Conservation (phyloP, 2,797 vertebrate genomes). For the Myripristis murdjan region DNA sequence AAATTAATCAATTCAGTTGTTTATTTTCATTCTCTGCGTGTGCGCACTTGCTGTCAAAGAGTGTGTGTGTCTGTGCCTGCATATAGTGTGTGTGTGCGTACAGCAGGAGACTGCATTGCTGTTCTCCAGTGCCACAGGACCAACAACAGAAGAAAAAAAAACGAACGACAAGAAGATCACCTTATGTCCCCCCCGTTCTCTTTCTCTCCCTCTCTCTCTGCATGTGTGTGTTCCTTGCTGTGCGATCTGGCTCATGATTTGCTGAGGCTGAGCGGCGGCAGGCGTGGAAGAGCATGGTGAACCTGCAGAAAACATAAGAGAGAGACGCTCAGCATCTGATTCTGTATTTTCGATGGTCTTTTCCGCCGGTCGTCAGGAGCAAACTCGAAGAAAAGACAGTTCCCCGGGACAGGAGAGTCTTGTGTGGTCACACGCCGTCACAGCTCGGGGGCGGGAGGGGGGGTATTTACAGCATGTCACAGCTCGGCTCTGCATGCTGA, state of each 20-base stretch:
- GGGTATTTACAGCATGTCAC: slow-evolving; percentile 31
- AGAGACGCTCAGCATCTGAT: slow-evolving; percentile 43
- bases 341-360: slow-evolving; percentile 46
- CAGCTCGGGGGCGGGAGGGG: neutral
- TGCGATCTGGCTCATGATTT: slow-evolving; percentile 20
- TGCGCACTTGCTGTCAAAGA: slow-evolving; percentile 68
- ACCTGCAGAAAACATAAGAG: slow-evolving; percentile 34
- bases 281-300: slow-evolving; percentile 35
- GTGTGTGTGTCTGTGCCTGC: slow-evolving; percentile 41
- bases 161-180: slow-evolving; percentile 53
- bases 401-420: slow-evolving; percentile 14
- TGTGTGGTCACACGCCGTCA: neutral
- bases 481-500: slow-evolving; percentile 8
- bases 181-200: slow-evolving; percentile 46
- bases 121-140: slow-evolving; percentile 71
- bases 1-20: slow-evolving; percentile 81
- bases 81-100: slow-evolving; percentile 51
- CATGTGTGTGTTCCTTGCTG: slow-evolving; percentile 39
- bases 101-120: slow-evolving; percentile 87
- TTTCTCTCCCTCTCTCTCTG: slow-evolving; percentile 59
- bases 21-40: slow-evolving; percentile 75
- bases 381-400: neutral
- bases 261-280: slow-evolving; percentile 12
- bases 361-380: slow-evolving; percentile 17
- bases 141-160: slow-evolving; percentile 46